Evolutionary conservation across 2,113 vertebrate genomes (phyloP).

Genomic region (Cinclus cinclus): DNA sequence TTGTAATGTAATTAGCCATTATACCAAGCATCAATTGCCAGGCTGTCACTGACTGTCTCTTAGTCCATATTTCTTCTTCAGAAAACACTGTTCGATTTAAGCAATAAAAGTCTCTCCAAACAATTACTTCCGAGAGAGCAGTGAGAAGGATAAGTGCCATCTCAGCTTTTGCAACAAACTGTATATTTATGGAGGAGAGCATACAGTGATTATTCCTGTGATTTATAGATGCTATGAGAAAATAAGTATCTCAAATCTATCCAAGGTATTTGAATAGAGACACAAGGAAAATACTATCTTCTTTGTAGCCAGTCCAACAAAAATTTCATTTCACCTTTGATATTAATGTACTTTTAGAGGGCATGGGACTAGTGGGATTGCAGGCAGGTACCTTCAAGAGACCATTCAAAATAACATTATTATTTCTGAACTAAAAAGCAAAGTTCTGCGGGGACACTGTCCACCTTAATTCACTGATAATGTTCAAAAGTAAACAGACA

Average conservation of each 20-base stretch:
- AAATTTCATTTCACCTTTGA: neutral
- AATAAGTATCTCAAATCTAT: neutral
- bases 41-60: neutral
- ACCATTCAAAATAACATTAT: neutral
- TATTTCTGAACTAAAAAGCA: neutral
- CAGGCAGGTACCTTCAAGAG: neutral
- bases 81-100: neutral
- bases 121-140: neutral
- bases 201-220: neutral
- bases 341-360: neutral
- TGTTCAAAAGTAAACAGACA: neutral
- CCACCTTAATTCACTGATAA: neutral
- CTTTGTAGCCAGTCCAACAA: neutral
- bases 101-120: neutral
- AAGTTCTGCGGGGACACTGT: neutral
- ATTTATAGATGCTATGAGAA: neutral
- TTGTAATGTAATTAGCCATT: neutral
- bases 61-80: neutral
- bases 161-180: neutral
- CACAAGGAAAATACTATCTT: neutral
- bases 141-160: neutral
- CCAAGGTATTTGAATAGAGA: neutral
- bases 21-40: neutral
- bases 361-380: neutral
- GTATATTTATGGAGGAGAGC: neutral